phyloP scores from a whole-genome alignment of 2,888 invertebrate species.

The Pocota personata region DNA sequence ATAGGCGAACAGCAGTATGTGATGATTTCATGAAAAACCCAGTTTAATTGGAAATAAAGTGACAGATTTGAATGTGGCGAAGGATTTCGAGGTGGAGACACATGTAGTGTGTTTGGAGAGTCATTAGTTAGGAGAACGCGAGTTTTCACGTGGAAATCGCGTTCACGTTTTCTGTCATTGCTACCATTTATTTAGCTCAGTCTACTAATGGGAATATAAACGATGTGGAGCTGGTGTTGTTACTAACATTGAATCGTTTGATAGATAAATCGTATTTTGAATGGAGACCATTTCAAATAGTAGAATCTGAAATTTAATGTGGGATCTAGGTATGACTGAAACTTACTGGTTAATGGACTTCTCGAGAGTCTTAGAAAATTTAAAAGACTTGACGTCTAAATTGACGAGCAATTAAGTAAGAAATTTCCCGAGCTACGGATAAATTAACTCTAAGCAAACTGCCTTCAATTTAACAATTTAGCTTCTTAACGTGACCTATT shows the following conservation, averaged over 20 bases:
- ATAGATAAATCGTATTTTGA: neutral
- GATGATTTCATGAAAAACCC: constrained; percentile 35
- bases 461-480: no score
- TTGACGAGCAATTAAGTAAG: no score
- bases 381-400: no score
- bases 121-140: constrained; percentile 32
- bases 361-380: no score
- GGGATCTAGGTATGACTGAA: no score
- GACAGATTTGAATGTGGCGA: constrained; percentile 51
- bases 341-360: no score
- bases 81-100: constrained; percentile 16
- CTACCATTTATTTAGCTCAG: constrained; percentile 23
- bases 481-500: no score
- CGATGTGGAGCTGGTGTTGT: constrained; percentile 12
- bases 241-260: neutral
- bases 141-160: constrained; percentile 3
- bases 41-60: constrained; percentile 55
- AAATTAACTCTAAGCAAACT: no score
- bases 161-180: constrained; percentile 28
- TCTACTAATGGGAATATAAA: constrained; percentile 30
- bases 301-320: no score
- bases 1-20: neutral
- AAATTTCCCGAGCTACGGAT: no score
- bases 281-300: no score
- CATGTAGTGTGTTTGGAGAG: neutral